Evolutionary conservation across 1,140 invertebrate species (phyloP).

Genomic region (Drosophila sp.): DNA sequence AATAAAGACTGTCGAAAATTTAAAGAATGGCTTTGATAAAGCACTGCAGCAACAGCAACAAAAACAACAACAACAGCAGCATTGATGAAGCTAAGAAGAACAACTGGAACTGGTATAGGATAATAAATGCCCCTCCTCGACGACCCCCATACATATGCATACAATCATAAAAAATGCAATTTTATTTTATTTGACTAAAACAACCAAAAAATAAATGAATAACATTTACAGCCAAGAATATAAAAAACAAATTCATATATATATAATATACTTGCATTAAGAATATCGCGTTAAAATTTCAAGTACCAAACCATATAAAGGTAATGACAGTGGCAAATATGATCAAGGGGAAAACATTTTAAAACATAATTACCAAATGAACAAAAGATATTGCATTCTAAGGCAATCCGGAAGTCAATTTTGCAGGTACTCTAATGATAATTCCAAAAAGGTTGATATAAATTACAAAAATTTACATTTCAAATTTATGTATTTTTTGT

Average conservation of each 20-base stretch:
- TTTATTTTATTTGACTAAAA: constrained; percentile 53
- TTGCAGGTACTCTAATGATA: too few relatives aligned
- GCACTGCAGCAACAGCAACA: constrained; percentile 36
- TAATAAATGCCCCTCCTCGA: constrained; percentile 44
- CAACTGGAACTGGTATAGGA: constrained; percentile 43
- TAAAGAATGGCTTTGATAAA: constrained; percentile 71
- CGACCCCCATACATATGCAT: constrained; percentile 3
- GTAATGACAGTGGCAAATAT: neutral
- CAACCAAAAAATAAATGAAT: neutral
- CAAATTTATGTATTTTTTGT: too few relatives aligned
- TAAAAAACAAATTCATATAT: neutral
- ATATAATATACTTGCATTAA: constrained; percentile 5
- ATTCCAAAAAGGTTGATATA: too few relatives aligned
- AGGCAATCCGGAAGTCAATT: neutral
- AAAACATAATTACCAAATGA: neutral
- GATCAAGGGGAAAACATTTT: neutral
- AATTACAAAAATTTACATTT: too few relatives aligned
- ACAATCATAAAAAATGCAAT: constrained; percentile 59
- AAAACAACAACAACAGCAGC: constrained; percentile 30
- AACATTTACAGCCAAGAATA: constrained; percentile 5
- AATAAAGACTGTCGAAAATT: constrained; percentile 75
- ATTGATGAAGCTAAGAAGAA: constrained; percentile 52
- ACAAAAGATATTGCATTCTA: neutral
- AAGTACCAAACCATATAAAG: neutral
- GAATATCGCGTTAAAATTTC: neutral